phyloP scores from a whole-genome alignment of 2,888 invertebrate genomes.

The Eupsilia transversa region DNA sequence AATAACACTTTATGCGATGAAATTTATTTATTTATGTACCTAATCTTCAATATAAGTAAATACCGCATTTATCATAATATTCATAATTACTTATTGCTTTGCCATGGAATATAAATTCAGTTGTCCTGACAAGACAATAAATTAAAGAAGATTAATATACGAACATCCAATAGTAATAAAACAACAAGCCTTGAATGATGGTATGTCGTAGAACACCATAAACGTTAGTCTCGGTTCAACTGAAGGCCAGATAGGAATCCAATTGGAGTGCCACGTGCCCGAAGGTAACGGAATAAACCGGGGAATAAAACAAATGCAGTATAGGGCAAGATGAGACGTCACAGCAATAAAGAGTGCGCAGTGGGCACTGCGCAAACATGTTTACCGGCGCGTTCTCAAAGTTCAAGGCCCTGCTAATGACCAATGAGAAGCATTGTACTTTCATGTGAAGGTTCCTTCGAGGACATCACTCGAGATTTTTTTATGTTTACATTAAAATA shows the following conservation, averaged over 20 bases:
- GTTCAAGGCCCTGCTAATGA: conserved; percentile 88
- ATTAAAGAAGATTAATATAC: conserved; percentile 50
- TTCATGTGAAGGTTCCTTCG: conserved; percentile 71
- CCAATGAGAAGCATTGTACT: conserved; percentile 79
- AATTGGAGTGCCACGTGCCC: conserved; percentile 72
- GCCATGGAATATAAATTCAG: conserved; percentile 15
- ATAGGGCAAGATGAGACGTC: conserved; percentile 79
- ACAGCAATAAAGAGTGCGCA: conserved; percentile 84
- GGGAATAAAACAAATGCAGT: conserved; percentile 72
- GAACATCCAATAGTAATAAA: conserved; percentile 56
- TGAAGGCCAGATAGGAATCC: conserved; percentile 64
- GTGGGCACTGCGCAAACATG: conserved; percentile 87
- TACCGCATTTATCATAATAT: conserved; percentile 32
- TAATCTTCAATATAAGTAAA: conserved; percentile 7
- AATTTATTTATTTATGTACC: background rate
- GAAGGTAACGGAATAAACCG: conserved; percentile 79
- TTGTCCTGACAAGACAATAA: conserved; percentile 40
- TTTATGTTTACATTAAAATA: conserved; percentile 12
- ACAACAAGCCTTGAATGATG: conserved; percentile 57
- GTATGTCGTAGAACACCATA: conserved; percentile 63
- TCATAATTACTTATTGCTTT: conserved; percentile 10
- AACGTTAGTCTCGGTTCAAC: conserved; percentile 61
- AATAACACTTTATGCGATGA: background rate
- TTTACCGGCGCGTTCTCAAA: conserved; percentile 85
- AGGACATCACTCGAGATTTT: conserved; percentile 42